Evolutionary conservation across 2,113 vertebrate species (phyloP).

Genomic region (Taurulus bubalis): DNA sequence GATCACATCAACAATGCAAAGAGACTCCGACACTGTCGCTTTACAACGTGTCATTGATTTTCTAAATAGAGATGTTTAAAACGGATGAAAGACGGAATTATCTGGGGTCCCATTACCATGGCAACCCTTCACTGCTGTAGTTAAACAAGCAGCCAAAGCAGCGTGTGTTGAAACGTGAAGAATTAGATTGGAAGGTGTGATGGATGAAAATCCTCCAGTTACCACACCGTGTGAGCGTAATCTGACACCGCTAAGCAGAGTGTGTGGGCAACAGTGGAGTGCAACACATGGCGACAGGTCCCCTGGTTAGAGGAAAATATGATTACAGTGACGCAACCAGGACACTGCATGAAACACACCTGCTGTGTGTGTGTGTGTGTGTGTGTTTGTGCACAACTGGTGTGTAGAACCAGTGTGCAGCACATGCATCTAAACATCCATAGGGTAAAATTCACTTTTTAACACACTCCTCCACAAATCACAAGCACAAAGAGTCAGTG

Average conservation of each 20-base stretch:
- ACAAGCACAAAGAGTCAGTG: conserved; percentile 59
- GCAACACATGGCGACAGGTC: conserved; percentile 11
- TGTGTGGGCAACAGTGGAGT: conserved; percentile 27
- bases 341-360: conserved; percentile 23
- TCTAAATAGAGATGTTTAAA: conserved; percentile 18
- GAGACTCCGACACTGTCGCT: conserved; percentile 1
- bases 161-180: neutral
- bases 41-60: conserved; percentile 14
- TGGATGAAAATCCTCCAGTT: conserved; percentile 40
- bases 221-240: conserved; percentile 21
- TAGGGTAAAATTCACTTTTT: conserved; percentile 49
- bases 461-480: conserved; percentile 53
- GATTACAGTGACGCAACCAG: conserved; percentile 41
- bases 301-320: conserved; percentile 40
- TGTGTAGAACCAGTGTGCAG: conserved; percentile 19
- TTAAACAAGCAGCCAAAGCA: conserved; percentile 32
- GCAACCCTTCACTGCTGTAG: conserved; percentile 34
- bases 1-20: neutral
- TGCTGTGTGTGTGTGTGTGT: conserved; percentile 1
- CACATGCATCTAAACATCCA: conserved; percentile 28
- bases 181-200: conserved; percentile 34
- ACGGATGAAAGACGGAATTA: conserved; percentile 31
- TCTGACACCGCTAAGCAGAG: conserved; percentile 39
- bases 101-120: conserved; percentile 52
- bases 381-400: conserved; percentile 2